phyloP scores from a whole-genome alignment of 2,113 vertebrate species.

The Leptocoma aspasia region DNA sequence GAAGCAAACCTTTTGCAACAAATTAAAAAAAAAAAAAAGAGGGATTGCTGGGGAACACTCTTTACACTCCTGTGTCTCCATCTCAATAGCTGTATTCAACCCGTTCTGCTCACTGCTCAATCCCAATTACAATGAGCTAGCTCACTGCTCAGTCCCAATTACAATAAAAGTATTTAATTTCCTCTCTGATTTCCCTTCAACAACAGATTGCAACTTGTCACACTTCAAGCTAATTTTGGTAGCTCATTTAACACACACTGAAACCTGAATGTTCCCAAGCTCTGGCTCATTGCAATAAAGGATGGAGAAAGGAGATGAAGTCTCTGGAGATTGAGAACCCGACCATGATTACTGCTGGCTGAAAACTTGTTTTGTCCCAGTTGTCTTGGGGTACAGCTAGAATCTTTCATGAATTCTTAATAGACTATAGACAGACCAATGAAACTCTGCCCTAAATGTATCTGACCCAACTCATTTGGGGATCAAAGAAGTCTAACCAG shows the following conservation, averaged over 20 bases:
- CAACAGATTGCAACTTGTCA: constrained; percentile 58
- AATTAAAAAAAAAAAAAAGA: background rate
- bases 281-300: constrained; percentile 49
- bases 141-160: constrained; percentile 29
- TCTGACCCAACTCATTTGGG: constrained; percentile 18
- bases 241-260: constrained; percentile 56
- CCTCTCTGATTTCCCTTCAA: constrained; percentile 63
- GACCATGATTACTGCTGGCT: constrained; percentile 52
- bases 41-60: background rate
- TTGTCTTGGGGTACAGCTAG: constrained; percentile 32
- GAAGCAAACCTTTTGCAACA: background rate
- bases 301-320: constrained; percentile 47
- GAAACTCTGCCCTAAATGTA: constrained; percentile 34
- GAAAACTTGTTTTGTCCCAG: constrained; percentile 63
- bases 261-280: constrained; percentile 58
- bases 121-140: constrained; percentile 46
- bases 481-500: background rate
- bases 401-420: constrained; percentile 59
- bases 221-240: constrained; percentile 56
- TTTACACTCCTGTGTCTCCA: background rate
- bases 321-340: constrained; percentile 41
- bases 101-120: background rate
- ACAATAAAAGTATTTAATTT: constrained; percentile 65
- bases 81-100: constrained; percentile 37
- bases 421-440: constrained; percentile 39